phyloP scores from a whole-genome alignment of 1,140 invertebrate genomes.

The Oncopodura yosiiana region DNA sequence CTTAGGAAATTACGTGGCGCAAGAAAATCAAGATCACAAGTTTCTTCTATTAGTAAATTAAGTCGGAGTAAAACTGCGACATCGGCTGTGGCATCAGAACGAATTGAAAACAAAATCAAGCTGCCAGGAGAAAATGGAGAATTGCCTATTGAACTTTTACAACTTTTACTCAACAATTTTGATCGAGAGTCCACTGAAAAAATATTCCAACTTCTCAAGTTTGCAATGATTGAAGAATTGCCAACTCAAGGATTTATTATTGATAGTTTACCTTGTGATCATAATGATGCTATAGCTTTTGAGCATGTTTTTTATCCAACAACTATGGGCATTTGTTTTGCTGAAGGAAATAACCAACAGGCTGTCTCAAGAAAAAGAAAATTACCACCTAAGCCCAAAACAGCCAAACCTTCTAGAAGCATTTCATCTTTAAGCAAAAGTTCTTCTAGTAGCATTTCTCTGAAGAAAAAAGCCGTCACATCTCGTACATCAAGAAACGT shows the following conservation, averaged over 20 bases:
- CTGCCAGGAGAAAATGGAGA: no score
- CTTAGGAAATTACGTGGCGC: no score
- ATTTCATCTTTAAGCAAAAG: background rate
- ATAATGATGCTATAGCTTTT: slow-evolving; percentile 8
- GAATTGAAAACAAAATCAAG: no score
- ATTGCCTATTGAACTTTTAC: no score
- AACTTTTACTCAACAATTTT: no score
- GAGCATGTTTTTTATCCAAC: slow-evolving; percentile 16
- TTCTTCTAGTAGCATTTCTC: no score
- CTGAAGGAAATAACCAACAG: background rate
- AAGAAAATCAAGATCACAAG: no score
- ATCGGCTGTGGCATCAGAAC: no score
- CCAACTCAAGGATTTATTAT: slow-evolving; percentile 19
- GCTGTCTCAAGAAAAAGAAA: background rate
- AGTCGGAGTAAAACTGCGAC: no score
- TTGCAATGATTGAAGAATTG: slow-evolving; percentile 20
- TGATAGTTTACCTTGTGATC: slow-evolving; percentile 11
- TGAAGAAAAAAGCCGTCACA: no score
- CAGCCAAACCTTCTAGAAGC: background rate
- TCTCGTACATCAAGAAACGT: background rate
- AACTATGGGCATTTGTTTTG: slow-evolving; percentile 13
- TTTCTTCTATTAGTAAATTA: no score
- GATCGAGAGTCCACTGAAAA: no score
- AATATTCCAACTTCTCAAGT: slow-evolving; percentile 24
- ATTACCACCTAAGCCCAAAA: background rate